Base-by-base conservation (phyloP, 2,888 invertebrate species). In the Rapana venosa region DNA sequence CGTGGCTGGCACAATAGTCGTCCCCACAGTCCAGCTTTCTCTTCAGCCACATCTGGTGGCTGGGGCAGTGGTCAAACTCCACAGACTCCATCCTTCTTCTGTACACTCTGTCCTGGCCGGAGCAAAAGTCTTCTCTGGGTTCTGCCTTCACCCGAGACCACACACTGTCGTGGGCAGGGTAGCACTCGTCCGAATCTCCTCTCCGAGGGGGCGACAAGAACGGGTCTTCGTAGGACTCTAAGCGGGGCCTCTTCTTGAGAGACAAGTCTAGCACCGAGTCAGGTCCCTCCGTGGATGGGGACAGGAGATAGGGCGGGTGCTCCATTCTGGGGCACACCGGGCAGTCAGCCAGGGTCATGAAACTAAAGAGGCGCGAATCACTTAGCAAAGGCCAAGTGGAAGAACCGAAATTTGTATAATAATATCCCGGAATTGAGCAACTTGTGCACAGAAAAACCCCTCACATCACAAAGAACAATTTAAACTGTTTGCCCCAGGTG, bases 221-320 rank as follows among this genome's bases (percentile, higher is more conserved):
- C 1, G 83, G 86, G 20, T 90, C 92, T 20, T 88, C 90, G 13
- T 85, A 89, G 32, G 92, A 92, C n/a, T 92, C 91, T 17, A 88
- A 91, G 32, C 90, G 90, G 26, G 88, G 87, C 88, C 91, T 90
- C 81, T 92, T 93, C 90, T 92, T 93, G n/a, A 93, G 58, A 22
- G 93, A 93, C 61, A 93, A 90, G 90, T 93, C 93, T 58, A 93
- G 90, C 30, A 93, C 93, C 11, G 92, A 92, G 79, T 91, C 90
- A 20, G 88, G 87, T 66, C 91, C 92, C 86, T 81, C 61, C 56
- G 84, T 74, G 79, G 81, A 22, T 32, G 86, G 87, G 11, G 90
- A 70, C 61, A 47, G 36, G 56, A 87, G 81, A 22, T 77, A 85
- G 8, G 88, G 77, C 5, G 77, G 77, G 8, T 30, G 79, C 15